These are phyloP conservation scores for Clamator glandarius DNA, from an alignment of 2,797 vertebrate species.

Conservation along the genomic window DNA sequence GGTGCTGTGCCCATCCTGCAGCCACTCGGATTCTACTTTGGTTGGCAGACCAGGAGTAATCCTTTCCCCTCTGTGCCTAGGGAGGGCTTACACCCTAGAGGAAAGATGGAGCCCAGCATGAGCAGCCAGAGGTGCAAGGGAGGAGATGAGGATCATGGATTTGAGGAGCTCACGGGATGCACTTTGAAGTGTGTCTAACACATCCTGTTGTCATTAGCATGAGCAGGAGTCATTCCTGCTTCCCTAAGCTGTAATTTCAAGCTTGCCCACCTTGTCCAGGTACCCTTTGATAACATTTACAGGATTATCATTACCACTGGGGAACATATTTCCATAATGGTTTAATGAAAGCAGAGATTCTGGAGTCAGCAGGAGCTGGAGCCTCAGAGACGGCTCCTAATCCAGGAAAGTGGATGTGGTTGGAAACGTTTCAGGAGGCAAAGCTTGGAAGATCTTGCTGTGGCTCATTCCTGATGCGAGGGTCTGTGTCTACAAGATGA, in stretches of 20 bases:
- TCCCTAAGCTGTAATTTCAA: slow-evolving; percentile 31
- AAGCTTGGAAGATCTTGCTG: slow-evolving; percentile 23
- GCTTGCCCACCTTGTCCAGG: background rate
- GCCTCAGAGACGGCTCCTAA: background rate
- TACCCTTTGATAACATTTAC: slow-evolving; percentile 34
- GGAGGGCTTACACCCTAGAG: background rate
- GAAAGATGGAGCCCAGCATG: background rate
- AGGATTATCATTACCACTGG: slow-evolving; percentile 23
- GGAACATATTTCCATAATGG: slow-evolving; percentile 48
- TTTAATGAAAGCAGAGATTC: slow-evolving; percentile 39
- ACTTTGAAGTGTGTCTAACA: background rate
- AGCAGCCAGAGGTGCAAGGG: background rate
- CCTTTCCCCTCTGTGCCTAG: background rate
- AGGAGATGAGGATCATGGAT: background rate
- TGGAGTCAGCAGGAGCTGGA: slow-evolving; percentile 43
- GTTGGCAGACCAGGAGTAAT: background rate
- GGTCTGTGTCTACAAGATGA: background rate
- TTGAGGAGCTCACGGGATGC: background rate
- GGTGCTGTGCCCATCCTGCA: background rate
- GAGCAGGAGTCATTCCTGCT: background rate
- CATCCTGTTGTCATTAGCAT: background rate
- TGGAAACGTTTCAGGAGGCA: slow-evolving; percentile 17
- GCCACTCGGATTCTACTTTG: background rate
- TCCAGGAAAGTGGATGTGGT: slow-evolving; percentile 51
- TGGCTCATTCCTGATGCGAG: slow-evolving; percentile 24